Base-by-base conservation (phyloP, 2,113 vertebrate genomes). In the Lepidothrix coronata region DNA sequence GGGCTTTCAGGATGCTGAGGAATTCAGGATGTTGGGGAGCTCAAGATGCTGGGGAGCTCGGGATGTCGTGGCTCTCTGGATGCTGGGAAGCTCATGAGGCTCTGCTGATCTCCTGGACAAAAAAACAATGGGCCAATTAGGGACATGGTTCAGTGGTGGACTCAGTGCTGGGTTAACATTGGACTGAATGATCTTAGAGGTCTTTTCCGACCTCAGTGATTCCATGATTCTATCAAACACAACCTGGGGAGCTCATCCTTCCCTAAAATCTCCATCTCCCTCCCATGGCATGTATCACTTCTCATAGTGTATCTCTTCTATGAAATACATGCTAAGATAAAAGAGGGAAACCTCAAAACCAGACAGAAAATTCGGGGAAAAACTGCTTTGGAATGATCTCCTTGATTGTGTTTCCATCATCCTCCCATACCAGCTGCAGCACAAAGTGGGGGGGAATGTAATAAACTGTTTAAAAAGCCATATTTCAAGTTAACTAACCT, bases 401-500 rank as follows among this genome's bases (percentile, higher is more conserved):
- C 83, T n/a, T 21, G 66, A 49, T 3, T 59, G 41, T 51, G 24
- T 85, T 91, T 93, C 81, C 91, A 82, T 49, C 74, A 33, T n/a
- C 44, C 55, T 79, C 77, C 77, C 89, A 8, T 46, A 65, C 74
- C 89, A 76, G 66, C 89, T 75, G 68, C 92, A 84, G 39, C 46
- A 57, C 48, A 13, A 59, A 86, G 70, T 61, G 77, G 46, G 30
- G 30, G 51, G 15, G 79, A 65, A 71, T 55, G 76, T 19, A 94
- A 77, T 74, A 71, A 86, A 71, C 39, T 13, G 1, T 55, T 94
- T 71, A 52, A 93, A 93, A 94, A 91, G 83, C 9, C 54, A 8
- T 85, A 83, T 93, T 93, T 94, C 93, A 93, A 67, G 37, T 84
- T 73, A 93, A 95, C 72, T 44, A 57, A 63, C 33, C 31, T 92